Conservation (phyloP, 2,113 vertebrate species). For the Pantherophis guttatus region DNA sequence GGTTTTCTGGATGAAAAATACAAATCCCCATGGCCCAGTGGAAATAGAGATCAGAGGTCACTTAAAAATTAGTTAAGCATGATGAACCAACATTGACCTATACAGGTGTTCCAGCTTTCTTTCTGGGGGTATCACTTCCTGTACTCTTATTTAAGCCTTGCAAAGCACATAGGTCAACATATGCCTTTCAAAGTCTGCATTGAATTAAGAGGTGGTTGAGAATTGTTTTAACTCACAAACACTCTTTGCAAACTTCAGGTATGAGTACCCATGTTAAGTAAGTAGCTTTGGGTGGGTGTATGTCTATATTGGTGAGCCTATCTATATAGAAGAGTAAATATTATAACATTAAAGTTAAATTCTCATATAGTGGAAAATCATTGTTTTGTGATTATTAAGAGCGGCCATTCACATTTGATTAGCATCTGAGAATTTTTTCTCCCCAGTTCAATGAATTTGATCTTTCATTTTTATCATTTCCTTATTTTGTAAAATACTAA, state of each 20-base stretch:
- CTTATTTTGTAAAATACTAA: background rate
- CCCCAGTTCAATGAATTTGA: background rate
- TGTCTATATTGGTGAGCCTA: background rate
- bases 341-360: background rate
- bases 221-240: conserved; percentile 30
- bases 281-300: background rate
- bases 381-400: background rate
- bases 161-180: conserved; percentile 67
- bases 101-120: conserved; percentile 84
- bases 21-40: conserved; percentile 71
- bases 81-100: conserved; percentile 79
- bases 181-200: conserved; percentile 60
- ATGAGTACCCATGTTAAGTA: conserved; percentile 31
- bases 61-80: conserved; percentile 87
- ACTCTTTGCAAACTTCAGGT: conserved; percentile 10
- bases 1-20: conserved; percentile 67
- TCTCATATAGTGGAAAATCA: background rate
- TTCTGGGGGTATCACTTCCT: conserved; percentile 77
- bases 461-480: background rate
- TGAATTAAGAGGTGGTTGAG: conserved; percentile 61
- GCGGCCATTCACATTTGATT: background rate
- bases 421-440: conserved; percentile 1
- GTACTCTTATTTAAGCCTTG: conserved; percentile 56
- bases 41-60: conserved; percentile 84
- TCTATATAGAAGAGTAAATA: background rate